These are phyloP conservation scores for Leptarthrus brevirostris DNA, from an alignment of 2,888 invertebrate species.

Conservation along the genomic window DNA sequence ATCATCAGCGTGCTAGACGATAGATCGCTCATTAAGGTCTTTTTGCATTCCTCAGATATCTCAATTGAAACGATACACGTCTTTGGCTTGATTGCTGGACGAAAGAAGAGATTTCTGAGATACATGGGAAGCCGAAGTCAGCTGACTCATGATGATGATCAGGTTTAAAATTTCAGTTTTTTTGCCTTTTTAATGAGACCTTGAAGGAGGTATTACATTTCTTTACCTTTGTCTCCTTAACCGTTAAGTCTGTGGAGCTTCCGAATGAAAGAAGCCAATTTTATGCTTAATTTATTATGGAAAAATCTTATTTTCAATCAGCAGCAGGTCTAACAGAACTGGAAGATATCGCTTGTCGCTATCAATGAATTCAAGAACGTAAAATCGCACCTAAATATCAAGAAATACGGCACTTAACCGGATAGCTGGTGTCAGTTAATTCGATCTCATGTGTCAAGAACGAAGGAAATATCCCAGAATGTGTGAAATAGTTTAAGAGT, in stretches of 20 bases:
- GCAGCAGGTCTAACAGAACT: background rate
- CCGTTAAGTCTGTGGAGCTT: too few relatives aligned
- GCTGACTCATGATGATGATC: constrained; percentile 1
- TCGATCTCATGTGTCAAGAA: constrained; percentile 21
- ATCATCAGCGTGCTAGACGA: background rate
- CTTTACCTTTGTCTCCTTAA: too few relatives aligned
- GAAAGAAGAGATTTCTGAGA: background rate
- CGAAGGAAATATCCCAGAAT: constrained; percentile 7
- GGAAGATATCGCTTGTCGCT: background rate
- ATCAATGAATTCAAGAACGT: background rate
- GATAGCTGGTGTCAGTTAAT: constrained; percentile 23
- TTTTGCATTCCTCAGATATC: background rate
- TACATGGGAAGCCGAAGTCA: background rate
- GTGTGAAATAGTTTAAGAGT: constrained; percentile 26
- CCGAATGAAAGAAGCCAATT: too few relatives aligned
- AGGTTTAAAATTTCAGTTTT: background rate
- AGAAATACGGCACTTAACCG: background rate
- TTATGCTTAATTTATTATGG: too few relatives aligned
- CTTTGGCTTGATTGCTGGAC: background rate
- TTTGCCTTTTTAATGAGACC: background rate
- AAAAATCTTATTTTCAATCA: too few relatives aligned
- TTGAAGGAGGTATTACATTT: too few relatives aligned
- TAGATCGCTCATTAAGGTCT: background rate
- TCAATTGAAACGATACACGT: background rate
- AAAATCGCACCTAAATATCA: background rate